Evolutionary conservation across 2,113 vertebrate species (phyloP).

Genomic region (Xenotilapia longispinis): DNA sequence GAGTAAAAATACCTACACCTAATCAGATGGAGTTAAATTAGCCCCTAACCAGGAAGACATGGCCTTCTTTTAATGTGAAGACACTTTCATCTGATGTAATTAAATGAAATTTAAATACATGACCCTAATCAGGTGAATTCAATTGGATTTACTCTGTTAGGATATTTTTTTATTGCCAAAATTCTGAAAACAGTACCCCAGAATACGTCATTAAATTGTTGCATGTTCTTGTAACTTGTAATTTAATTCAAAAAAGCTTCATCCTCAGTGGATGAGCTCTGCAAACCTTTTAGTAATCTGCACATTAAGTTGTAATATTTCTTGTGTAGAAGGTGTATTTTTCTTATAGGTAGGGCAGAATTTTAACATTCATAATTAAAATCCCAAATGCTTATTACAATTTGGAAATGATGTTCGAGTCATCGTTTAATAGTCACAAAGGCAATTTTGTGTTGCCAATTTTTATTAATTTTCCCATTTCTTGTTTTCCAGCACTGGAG

Average conservation of each 20-base stretch:
- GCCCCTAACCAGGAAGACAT: background rate
- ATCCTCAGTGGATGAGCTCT: background rate
- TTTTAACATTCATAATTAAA: background rate
- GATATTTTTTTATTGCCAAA: background rate
- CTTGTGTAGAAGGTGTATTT: background rate
- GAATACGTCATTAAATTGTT: fast-evolving
- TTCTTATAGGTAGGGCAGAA: background rate
- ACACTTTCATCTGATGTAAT: background rate
- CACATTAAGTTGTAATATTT: background rate
- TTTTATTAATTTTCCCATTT: background rate
- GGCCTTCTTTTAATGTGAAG: background rate
- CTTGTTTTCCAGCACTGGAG: background rate
- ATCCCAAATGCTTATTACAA: background rate
- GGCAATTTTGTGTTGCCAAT: background rate
- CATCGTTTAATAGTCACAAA: background rate
- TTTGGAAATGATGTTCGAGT: background rate
- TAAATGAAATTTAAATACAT: background rate
- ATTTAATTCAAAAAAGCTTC: background rate
- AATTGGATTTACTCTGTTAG: background rate
- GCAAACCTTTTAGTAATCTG: background rate
- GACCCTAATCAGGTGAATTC: background rate
- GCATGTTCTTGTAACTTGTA: background rate
- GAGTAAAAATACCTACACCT: background rate
- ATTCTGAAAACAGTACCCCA: background rate
- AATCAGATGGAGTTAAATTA: background rate